These are phyloP conservation scores for Henricia sp. DNA, from an alignment of 53 echinoderm and acorn worm species.

Conservation along the genomic window DNA sequence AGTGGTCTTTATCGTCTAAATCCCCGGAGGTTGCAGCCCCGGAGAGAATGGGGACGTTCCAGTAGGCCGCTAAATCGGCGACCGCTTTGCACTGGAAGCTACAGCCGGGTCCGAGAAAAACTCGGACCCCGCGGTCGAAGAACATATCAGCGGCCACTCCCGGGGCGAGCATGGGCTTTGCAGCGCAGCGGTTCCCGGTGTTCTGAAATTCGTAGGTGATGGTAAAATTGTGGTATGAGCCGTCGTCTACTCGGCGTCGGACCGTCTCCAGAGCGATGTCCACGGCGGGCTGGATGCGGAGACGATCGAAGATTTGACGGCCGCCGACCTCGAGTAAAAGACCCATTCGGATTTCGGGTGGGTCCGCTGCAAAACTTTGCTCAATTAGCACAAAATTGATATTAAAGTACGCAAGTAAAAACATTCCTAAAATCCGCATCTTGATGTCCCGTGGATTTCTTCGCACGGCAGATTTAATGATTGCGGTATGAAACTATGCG, in stretches of 20 bases:
- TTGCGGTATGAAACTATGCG: too few relatives aligned
- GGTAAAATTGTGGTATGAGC: slow-evolving; percentile 54
- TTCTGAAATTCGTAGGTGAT: slow-evolving; percentile 40
- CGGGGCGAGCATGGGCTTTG: slow-evolving; percentile 36
- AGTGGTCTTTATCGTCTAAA: slow-evolving; percentile 52
- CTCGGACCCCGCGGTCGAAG: slow-evolving; percentile 39
- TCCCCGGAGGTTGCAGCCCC: slow-evolving; percentile 36
- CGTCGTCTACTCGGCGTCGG: slow-evolving; percentile 2
- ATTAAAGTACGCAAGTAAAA: too few relatives aligned
- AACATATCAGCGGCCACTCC: slow-evolving; percentile 70
- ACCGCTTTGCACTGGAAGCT: slow-evolving; percentile 49
- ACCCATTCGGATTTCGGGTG: slow-evolving; percentile 20
- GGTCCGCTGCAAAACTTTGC: too few relatives aligned
- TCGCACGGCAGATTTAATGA: too few relatives aligned
- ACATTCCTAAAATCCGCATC: too few relatives aligned
- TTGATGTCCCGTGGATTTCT: too few relatives aligned
- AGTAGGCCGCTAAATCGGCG: slow-evolving; percentile 58
- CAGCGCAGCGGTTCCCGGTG: slow-evolving; percentile 39
- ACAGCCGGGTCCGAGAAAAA: slow-evolving; percentile 81
- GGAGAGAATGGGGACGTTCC: slow-evolving; percentile 68
- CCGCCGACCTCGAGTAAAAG: slow-evolving; percentile 33
- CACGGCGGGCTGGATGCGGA: slow-evolving; percentile 69
- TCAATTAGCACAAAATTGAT: too few relatives aligned
- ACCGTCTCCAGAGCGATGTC: slow-evolving; percentile 71
- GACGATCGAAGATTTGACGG: slow-evolving; percentile 9